These are phyloP conservation scores for Pantala flavescens DNA, from an alignment of 1,140 invertebrate genomes.

Conservation along the genomic window DNA sequence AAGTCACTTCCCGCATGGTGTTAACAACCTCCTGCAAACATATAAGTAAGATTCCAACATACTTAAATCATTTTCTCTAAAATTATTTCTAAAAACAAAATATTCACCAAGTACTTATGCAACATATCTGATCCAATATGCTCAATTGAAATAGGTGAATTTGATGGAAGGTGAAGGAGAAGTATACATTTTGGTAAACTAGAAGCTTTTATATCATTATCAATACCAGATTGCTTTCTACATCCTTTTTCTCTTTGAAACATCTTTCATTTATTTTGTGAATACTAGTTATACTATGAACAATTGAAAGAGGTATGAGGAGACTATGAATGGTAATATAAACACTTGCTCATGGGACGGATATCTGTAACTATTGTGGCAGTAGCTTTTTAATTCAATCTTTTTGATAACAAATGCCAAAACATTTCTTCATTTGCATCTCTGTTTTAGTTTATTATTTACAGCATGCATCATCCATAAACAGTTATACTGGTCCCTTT, in stretches of 20 bases:
- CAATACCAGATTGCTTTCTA: no score
- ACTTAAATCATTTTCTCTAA: background rate
- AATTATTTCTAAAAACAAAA: background rate
- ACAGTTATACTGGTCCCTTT: background rate
- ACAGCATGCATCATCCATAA: background rate
- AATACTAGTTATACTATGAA: background rate
- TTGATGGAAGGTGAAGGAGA: no score
- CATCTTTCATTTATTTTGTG: background rate
- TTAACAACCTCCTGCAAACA: background rate
- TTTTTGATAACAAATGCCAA: background rate
- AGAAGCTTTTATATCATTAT: no score
- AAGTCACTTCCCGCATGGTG: background rate
- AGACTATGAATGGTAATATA: background rate
- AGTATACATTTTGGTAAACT: no score
- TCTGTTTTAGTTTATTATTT: background rate
- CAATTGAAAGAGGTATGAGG: background rate
- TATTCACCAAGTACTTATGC: background rate
- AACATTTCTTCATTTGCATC: background rate
- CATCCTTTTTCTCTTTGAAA: no score
- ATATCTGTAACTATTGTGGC: slow-evolving; percentile 6
- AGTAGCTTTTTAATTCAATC: background rate
- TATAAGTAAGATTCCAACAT: background rate
- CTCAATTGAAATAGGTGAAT: no score
- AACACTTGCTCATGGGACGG: background rate
- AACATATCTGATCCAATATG: background rate